These are phyloP conservation scores for Cinclus mexicanus DNA, from an alignment of 2,113 vertebrate genomes.

Conservation along the genomic window DNA sequence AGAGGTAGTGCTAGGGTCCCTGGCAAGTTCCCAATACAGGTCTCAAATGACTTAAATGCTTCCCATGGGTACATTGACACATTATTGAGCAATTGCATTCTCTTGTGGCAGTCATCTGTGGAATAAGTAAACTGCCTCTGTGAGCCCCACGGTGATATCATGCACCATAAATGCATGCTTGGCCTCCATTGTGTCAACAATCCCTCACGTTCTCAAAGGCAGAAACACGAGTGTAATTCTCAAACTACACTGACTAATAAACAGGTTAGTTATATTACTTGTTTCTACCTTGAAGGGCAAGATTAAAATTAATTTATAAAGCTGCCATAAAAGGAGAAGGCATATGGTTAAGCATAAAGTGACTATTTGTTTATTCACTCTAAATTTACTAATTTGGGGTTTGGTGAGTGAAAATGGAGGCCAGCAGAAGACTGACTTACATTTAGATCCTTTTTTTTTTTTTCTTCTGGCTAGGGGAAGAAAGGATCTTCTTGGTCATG, in stretches of 20 bases:
- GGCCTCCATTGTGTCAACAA: conserved; percentile 57
- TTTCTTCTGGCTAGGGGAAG: not conserved
- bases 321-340: not conserved
- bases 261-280: not conserved
- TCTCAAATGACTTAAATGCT: conserved; percentile 55
- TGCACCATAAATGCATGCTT: conserved; percentile 45
- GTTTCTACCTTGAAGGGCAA: not conserved
- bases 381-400: not conserved
- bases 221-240: not conserved
- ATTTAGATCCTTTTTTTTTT: not conserved
- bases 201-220: conserved; percentile 1
- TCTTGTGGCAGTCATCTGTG: conserved; percentile 64
- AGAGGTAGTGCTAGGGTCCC: not conserved
- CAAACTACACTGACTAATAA: not conserved
- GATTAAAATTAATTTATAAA: not conserved
- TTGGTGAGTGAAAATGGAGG: not conserved
- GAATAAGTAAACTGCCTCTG: conserved; percentile 45
- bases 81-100: conserved; percentile 69
- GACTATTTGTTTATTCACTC: not conserved
- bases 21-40: conserved; percentile 43
- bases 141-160: conserved; percentile 51
- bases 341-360: not conserved
- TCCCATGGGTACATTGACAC: conserved; percentile 42
- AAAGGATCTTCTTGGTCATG: not conserved
- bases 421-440: not conserved